Evolutionary conservation across 92 coral and sea anemone genomes (phyloP), one percentile per base, ranked within the genome.

Genomic region (Epizoanthus illoricatus): DNA sequence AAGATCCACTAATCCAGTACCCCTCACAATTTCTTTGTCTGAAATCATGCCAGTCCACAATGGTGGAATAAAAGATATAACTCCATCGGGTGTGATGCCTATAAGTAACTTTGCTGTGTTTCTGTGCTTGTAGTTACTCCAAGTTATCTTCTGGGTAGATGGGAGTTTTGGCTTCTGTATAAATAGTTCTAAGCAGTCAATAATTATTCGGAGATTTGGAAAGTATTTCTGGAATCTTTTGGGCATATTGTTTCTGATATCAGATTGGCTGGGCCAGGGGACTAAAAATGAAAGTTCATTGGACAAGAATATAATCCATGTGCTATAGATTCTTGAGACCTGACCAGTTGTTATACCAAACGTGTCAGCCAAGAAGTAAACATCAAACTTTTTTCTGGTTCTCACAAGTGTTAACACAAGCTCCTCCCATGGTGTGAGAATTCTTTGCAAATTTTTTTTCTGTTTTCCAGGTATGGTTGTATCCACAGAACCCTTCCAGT

Each of bases 51-150:
- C 91, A 71, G 89, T 89, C 86, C 89, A 89, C 42, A 86, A 58
- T 52, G 90, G 88, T n/a, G 93, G 90, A 56, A 90, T 80, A 64
- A 90, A 89, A 5, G 92, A 89, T 83, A 87, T 81, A 41, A 90
- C 73, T 33, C 88, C 93, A 87, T 86, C 85, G 40, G 93, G 90
- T 73, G 90, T 90, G 23, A 87, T 90, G 45, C 87, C 88, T 21
- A 90, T 81, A 55, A 90, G 81, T 80, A 90, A 81, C 83, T 68
- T 90, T 0, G 73, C 86, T 60, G 90, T 90, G 73, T 87, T 86
- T 71, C 76, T 72, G 80, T 87, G 90, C 70, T 90, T 90, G 87
- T 90, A 90, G 60, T 80, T 90, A 62, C 90, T 90, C 88, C 88
- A 90, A 5, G 88, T 90, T 60, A 81, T 89, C 84, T 89, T 83